phyloP scores from a whole-genome alignment of 2,888 invertebrate species.

The Gymnoscelis rufifasciata region DNA sequence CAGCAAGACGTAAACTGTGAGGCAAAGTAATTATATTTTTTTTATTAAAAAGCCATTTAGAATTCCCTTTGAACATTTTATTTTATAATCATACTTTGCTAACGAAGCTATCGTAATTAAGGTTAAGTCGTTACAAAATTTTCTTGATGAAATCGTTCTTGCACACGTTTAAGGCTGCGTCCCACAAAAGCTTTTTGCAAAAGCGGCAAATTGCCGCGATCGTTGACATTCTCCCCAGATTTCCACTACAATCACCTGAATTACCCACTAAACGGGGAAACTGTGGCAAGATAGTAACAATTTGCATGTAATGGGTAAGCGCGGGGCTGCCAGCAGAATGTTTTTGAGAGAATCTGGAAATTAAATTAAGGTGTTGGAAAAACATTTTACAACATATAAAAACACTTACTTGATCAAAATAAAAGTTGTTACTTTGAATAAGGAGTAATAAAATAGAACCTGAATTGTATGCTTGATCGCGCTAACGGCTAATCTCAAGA shows the following conservation, averaged over 20 bases:
- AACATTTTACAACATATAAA: not conserved
- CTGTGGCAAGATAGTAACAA: conserved; percentile 35
- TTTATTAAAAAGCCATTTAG: not conserved
- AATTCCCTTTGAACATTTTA: not conserved
- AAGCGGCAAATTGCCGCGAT: not conserved
- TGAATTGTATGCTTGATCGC: too few species aligned
- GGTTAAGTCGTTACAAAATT: not conserved
- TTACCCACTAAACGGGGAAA: conserved; percentile 45
- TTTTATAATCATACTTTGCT: not conserved
- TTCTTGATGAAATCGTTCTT: not conserved
- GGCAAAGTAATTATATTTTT: conserved; percentile 10
- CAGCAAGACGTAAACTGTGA: conserved; percentile 3
- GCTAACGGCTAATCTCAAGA: too few species aligned
- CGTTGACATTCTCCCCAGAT: conserved; percentile 3
- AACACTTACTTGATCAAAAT: too few species aligned
- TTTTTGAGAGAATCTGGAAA: not conserved
- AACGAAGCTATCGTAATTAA: not conserved
- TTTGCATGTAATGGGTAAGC: not conserved
- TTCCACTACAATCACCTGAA: conserved; percentile 25
- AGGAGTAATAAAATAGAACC: too few species aligned
- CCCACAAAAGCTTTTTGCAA: not conserved
- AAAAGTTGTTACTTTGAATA: too few species aligned
- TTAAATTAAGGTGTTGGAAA: not conserved
- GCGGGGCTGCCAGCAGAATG: not conserved
- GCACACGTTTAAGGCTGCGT: not conserved